These are phyloP conservation scores for Drosophila pachea DNA, from an alignment of 1,140 invertebrate genomes.

Conservation along the genomic window DNA sequence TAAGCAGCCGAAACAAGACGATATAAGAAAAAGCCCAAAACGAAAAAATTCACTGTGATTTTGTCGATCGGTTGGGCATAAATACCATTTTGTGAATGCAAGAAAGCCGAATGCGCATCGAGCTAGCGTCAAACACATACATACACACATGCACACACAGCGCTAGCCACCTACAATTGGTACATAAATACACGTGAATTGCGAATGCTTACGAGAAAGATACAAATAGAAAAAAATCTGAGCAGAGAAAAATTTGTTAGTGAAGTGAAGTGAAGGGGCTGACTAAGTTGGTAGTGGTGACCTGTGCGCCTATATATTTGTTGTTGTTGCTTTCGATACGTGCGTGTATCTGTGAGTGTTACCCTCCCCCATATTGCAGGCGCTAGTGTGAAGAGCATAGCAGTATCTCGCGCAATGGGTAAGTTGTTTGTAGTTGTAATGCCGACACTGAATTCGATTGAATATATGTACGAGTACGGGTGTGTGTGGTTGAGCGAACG, in stretches of 20 bases:
- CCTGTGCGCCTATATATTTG: conserved; percentile 73
- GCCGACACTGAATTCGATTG: conserved; percentile 49
- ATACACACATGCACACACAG: conserved; percentile 12
- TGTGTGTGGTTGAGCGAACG: conserved; percentile 44
- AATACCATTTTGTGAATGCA: conserved; percentile 41
- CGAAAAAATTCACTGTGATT: conserved; percentile 49
- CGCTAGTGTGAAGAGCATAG: conserved; percentile 70
- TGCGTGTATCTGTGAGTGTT: conserved; percentile 49
- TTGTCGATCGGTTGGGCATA: conserved; percentile 44
- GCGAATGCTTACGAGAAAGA: conserved; percentile 70
- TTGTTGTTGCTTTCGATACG: conserved; percentile 62
- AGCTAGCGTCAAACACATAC: conserved; percentile 31
- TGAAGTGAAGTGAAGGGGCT: conserved; percentile 57
- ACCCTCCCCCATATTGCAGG: conserved; percentile 71
- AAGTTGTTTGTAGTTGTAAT: conserved; percentile 66
- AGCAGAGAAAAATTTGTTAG: conserved; percentile 70
- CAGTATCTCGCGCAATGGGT: conserved; percentile 69
- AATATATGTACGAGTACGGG: conserved; percentile 8
- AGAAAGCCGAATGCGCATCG: conserved; percentile 40
- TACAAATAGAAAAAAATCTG: conserved; percentile 72
- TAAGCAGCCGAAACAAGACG: conserved; percentile 33
- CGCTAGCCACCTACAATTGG: conserved; percentile 32
- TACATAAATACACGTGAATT: conserved; percentile 56
- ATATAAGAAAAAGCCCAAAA: conserved; percentile 35
- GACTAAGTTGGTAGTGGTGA: conserved; percentile 60